A percentile compares a stretch with the other conserved stretches of the same genome.
Conservation (phyloP, 2,797 vertebrate genomes). For the Furcifer pardalis region DNA sequence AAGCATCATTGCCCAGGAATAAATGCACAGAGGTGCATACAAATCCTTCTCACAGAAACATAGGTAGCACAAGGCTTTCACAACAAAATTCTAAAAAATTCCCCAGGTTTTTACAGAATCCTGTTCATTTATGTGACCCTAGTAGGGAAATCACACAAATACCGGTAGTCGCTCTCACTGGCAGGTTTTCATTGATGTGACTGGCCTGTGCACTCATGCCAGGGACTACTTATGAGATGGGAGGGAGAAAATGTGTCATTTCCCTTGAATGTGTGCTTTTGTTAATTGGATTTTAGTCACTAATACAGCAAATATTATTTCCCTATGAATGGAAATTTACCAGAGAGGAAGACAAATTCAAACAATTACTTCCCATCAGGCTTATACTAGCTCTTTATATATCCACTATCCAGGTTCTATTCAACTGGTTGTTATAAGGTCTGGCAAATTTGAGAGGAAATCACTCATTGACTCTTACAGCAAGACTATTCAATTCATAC, state of each 20-base stretch:
- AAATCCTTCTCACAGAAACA: neutral
- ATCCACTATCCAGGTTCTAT: neutral
- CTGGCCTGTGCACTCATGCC: no score
- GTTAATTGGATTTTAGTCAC: no score
- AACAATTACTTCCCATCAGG: neutral
- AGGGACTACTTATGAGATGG: no score
- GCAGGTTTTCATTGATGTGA: no score
- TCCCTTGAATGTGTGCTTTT: no score
- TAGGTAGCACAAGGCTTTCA: neutral
- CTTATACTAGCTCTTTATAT: neutral
- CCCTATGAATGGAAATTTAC: neutral
- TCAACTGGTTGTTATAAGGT: neutral
- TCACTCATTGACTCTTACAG: neutral
- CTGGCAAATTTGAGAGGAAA: no score
- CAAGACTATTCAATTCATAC: neutral
- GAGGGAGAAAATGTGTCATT: no score
- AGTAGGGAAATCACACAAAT: no score
- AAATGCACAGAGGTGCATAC: neutral
- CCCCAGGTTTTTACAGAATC: no score
- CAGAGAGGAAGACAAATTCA: neutral
- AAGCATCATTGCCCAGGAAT: neutral
- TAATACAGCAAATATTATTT: neutral
- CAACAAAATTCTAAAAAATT: neutral
- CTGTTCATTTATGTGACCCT: no score
- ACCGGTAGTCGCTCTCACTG: no score